Percentiles rank a stretch among this genome's conserved stretches.
Evolutionary conservation across 2,888 invertebrate genomes (phyloP).

Genomic region (Leptothorax acervorum): DNA sequence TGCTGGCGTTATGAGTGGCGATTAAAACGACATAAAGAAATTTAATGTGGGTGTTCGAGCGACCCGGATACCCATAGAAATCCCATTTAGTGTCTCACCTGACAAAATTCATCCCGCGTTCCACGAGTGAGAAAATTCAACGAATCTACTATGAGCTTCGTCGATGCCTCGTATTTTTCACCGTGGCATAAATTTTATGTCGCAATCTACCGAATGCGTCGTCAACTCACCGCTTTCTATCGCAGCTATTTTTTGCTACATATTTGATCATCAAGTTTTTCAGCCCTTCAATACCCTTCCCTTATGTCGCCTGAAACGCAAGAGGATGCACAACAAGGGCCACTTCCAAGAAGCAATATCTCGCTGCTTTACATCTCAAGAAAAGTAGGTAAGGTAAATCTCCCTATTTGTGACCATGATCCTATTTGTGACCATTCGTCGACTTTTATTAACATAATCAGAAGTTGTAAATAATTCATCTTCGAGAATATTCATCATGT

Average conservation of each 20-base stretch:
- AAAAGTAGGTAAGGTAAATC: not conserved
- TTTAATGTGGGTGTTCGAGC: slow-evolving; percentile 61
- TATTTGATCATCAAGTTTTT: slow-evolving; percentile 15
- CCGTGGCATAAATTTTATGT: not conserved
- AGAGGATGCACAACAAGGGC: not conserved
- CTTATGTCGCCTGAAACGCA: not conserved
- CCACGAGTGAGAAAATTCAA: not conserved
- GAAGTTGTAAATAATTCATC: no score
- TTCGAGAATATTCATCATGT: no score
- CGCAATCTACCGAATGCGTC: slow-evolving; percentile 19
- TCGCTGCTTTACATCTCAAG: slow-evolving; percentile 16
- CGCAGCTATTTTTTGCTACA: not conserved
- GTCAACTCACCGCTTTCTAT: slow-evolving; percentile 10
- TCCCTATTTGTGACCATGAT: no score
- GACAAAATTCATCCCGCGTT: not conserved
- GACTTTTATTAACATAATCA: no score
- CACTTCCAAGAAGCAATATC: slow-evolving; percentile 17
- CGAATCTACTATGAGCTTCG: not conserved
- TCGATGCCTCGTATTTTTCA: not conserved
- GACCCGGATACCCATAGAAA: slow-evolving; percentile 1
- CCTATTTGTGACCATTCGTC: no score
- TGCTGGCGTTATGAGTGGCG: slow-evolving; percentile 36
- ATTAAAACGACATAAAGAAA: slow-evolving; percentile 61
- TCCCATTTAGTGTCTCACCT: not conserved
- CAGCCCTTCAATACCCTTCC: not conserved